Percentiles rank a stretch among this genome's conserved stretches.
Conservation (phyloP, 2,888 invertebrate species). For the Leptinotarsa juncta region DNA sequence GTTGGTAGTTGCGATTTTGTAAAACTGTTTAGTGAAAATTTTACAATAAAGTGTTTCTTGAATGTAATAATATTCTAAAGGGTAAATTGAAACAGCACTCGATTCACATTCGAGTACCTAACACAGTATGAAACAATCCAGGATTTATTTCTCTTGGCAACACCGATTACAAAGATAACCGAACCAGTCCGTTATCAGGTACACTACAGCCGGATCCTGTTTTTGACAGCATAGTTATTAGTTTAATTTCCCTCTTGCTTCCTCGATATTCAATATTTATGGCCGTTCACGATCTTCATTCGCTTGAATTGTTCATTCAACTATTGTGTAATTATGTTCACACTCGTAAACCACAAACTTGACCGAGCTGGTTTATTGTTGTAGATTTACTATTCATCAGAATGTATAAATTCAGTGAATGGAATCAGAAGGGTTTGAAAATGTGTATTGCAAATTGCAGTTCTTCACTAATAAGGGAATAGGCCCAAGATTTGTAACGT, state of each 20-base stretch:
- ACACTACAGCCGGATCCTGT: constrained; percentile 1
- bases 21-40: too few relatives aligned
- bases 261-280: constrained; percentile 7
- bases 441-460: too few relatives aligned
- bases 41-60: too few relatives aligned
- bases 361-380: background rate
- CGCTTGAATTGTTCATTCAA: background rate
- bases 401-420: background rate
- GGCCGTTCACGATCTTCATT: background rate
- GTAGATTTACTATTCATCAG: background rate
- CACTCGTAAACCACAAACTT: background rate
- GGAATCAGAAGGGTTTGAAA: background rate
- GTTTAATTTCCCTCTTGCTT: constrained; percentile 1
- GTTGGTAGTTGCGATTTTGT: too few relatives aligned
- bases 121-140: background rate
- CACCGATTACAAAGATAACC: background rate
- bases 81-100: too few relatives aligned
- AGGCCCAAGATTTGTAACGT: too few relatives aligned
- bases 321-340: background rate
- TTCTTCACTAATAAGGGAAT: too few relatives aligned
- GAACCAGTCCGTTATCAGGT: background rate
- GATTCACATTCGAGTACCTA: too few relatives aligned
- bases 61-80: too few relatives aligned
- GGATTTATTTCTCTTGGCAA: background rate
- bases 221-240: constrained; percentile 6